Conservation (phyloP, 2,113 vertebrate genomes). For the Cervus canadensis region DNA sequence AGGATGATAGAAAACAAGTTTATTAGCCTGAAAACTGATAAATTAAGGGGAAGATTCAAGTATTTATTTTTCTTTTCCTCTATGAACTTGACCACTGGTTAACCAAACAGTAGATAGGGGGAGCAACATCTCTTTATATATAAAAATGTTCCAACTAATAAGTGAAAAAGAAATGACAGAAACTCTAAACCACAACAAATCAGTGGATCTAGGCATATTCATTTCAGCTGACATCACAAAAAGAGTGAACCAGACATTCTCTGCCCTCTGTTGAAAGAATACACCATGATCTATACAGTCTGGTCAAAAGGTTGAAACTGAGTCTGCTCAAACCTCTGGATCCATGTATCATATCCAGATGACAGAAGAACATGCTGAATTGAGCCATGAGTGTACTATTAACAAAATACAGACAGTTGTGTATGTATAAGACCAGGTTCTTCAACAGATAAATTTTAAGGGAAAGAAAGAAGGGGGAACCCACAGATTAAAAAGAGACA, state of each 20-base stretch:
- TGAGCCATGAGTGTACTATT: neutral
- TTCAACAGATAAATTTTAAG: neutral
- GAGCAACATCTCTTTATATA: neutral
- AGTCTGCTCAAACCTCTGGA: neutral
- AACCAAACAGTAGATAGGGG: neutral
- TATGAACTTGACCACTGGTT: neutral
- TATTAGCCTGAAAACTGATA: neutral
- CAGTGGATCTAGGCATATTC: neutral
- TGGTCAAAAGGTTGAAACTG: neutral
- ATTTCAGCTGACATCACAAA: neutral
- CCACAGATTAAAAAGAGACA: neutral
- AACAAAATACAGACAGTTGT: neutral
- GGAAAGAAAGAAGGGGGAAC: neutral
- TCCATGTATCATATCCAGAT: neutral
- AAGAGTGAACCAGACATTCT: neutral
- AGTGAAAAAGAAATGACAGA: neutral
- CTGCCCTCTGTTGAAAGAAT: neutral
- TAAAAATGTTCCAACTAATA: neutral
- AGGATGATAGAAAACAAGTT: neutral
- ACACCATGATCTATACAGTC: neutral
- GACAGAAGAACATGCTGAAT: neutral
- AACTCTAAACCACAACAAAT: neutral
- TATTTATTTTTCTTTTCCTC: neutral
- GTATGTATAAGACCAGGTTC: neutral
- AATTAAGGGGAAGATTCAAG: neutral